These are phyloP conservation scores for Drosophila quinaria DNA, from an alignment of 2,888 invertebrate genomes.

Conservation along the genomic window DNA sequence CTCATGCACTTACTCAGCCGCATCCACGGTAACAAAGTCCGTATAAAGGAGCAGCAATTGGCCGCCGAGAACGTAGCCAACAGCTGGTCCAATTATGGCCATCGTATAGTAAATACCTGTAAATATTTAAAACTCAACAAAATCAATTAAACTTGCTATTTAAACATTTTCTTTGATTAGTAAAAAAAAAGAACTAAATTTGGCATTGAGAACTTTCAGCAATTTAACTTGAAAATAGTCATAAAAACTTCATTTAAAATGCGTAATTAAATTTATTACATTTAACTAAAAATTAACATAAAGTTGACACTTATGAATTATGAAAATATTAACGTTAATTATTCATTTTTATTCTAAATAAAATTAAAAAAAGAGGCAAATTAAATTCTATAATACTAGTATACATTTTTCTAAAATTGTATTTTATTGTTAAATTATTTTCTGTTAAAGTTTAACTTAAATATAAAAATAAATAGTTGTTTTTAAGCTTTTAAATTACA, in stretches of 20 bases:
- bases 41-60: conserved; percentile 92
- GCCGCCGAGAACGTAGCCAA: conserved; percentile 94
- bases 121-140: conserved; percentile 35
- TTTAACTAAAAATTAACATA: too few relatives aligned
- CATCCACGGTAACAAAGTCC: conserved; percentile 89
- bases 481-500: too few relatives aligned
- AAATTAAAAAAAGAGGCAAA: too few relatives aligned
- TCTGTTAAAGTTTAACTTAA: too few relatives aligned
- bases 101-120: conserved; percentile 93
- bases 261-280: neutral
- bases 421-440: too few relatives aligned
- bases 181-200: neutral
- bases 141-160: neutral
- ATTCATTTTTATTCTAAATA: too few relatives aligned
- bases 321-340: too few relatives aligned
- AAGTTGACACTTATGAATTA: too few relatives aligned
- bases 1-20: conserved; percentile 88
- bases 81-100: conserved; percentile 92
- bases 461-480: too few relatives aligned
- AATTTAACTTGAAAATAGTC: too few relatives aligned
- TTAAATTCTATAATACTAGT: too few relatives aligned
- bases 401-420: too few relatives aligned
- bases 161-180: neutral
- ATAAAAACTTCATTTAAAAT: neutral
- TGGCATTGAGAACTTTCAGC: neutral